Evolutionary conservation across 1,140 invertebrate genomes (phyloP), one percentile per base, ranked within the genome.

Genomic region (Caenorhabditis latens): DNA sequence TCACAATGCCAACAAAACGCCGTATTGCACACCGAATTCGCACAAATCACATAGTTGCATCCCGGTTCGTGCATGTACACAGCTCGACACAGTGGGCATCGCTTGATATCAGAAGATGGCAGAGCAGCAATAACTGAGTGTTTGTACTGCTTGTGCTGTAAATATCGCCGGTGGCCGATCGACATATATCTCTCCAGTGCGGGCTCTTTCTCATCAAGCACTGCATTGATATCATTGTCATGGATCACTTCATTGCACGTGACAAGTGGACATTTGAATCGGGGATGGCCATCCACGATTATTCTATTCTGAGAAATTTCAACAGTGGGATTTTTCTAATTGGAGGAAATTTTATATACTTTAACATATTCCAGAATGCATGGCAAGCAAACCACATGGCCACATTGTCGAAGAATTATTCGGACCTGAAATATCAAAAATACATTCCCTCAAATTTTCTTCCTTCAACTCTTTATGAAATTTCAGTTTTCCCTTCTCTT

Each of bases 41-140:
- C 71, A 79, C 71, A 79, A 79, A 79, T 79, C 43, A 79, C 71
- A 79, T 79, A 79, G 24, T 79, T 79, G 14, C 71, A 79, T 79
- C 71, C 71, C 43, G 46, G 46, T 24, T 50, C 71, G 40, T 79
- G 71, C 71, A 79, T 79, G 21, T 79, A 79, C 5, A 79, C 21
- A 19, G 71, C 50, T 13, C 71, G 71, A 14, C 71, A 79, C 19
- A 79, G 24, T 13, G 71, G 71, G n/a, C 71, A 79, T 79, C 71
- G 13, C 24, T 79, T 79, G 46, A 50, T 79, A 79, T 79, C 46
- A 79, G 71, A 50, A 7, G 71, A 79, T 9, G 71, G 71, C 24
- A 79, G 21, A 21, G 46, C 71, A 21, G 71, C 71, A 46, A 79
- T 50, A 48, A 79, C 24, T 9, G 71, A 79, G 42, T 79, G 71